phyloP scores from a whole-genome alignment of 2,888 invertebrate species.

The Himalopsyche anomala region DNA sequence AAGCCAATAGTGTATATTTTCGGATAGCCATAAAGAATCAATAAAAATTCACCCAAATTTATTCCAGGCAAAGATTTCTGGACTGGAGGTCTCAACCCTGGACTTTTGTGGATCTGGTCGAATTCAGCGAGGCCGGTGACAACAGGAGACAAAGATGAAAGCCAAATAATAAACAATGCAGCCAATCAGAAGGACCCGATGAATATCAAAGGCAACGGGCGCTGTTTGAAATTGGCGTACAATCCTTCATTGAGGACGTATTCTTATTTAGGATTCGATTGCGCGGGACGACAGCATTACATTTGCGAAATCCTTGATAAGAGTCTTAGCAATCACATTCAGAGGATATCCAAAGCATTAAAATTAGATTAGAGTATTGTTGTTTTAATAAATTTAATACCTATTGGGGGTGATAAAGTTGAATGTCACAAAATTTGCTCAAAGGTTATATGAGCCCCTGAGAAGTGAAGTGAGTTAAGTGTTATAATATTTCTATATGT shows the following conservation, averaged over 20 bases:
- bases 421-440: too few relatives aligned
- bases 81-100: conserved; percentile 91
- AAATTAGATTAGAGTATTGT: conserved; percentile 51
- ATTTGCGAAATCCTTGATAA: conserved; percentile 83
- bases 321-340: conserved; percentile 80
- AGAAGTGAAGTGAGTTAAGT: too few relatives aligned
- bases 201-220: conserved; percentile 80
- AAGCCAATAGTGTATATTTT: background rate
- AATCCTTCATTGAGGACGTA: conserved; percentile 80
- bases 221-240: conserved; percentile 84
- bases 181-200: conserved; percentile 70
- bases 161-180: conserved; percentile 67
- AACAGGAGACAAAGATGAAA: conserved; percentile 69
- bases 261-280: conserved; percentile 85
- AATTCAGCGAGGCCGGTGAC: conserved; percentile 86
- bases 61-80: conserved; percentile 83
- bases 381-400: background rate
- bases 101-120: conserved; percentile 92
- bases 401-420: background rate
- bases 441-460: too few relatives aligned
- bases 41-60: background rate
- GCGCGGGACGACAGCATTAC: conserved; percentile 81
- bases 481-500: too few relatives aligned
- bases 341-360: conserved; percentile 73
- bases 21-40: background rate